A percentile compares a stretch with the other conserved stretches of the same genome.
Conservation (phyloP, 2,888 invertebrate genomes). For the Odontomyia ornata region DNA sequence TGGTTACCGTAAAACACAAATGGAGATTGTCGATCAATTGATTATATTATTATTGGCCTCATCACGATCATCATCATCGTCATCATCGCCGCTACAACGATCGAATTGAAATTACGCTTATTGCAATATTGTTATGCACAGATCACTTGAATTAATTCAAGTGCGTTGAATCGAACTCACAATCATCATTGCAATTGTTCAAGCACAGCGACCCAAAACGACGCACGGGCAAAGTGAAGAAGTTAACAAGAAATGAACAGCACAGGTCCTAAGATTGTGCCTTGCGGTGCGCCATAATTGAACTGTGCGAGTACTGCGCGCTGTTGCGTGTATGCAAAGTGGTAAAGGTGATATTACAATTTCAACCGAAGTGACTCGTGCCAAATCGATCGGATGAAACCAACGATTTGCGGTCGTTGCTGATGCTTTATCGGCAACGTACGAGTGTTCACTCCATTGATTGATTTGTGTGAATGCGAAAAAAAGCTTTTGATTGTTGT, state of each 20-base stretch:
- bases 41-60: too few species aligned
- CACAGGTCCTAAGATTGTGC: not conserved
- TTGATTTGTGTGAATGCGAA: not conserved
- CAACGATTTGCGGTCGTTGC: not conserved
- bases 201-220: too few species aligned
- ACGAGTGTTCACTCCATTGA: not conserved
- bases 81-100: too few species aligned
- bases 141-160: too few species aligned
- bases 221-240: not conserved
- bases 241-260: constrained; percentile 5
- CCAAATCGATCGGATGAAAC: not conserved
- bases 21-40: too few species aligned
- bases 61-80: too few species aligned
- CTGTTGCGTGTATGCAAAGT: not conserved
- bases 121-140: too few species aligned
- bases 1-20: too few species aligned
- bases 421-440: not conserved
- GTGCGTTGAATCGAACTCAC: too few species aligned
- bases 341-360: not conserved
- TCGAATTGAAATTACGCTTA: too few species aligned
- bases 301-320: not conserved
- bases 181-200: too few species aligned
- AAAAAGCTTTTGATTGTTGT: too few species aligned
- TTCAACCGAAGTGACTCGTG: not conserved
- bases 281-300: constrained; percentile 12